Percentiles rank a stretch among this genome's conserved stretches.
Conservation (phyloP, 2,113 vertebrate genomes). For the Mesocricetus auratus region DNA sequence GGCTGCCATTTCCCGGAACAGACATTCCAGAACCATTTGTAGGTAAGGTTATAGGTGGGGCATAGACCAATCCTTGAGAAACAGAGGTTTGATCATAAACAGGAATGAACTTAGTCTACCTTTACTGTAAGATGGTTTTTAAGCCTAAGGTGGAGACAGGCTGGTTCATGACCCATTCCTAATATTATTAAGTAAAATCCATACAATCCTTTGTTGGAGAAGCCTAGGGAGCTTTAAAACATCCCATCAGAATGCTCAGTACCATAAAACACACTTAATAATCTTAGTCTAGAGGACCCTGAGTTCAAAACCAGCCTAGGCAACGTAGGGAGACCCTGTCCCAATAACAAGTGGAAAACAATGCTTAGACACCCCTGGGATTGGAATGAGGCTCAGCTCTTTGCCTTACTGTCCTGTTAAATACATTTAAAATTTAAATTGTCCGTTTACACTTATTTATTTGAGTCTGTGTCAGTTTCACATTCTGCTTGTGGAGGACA, state of each 20-base stretch:
- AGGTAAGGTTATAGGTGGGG: background rate
- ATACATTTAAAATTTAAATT: background rate
- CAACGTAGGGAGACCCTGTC: background rate
- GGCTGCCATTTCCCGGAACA: background rate
- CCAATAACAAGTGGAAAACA: background rate
- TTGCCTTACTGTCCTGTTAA: background rate
- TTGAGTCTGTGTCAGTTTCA: background rate
- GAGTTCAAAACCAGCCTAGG: background rate
- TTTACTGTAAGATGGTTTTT: background rate
- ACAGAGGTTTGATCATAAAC: background rate
- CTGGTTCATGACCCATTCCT: background rate
- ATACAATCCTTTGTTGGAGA: background rate
- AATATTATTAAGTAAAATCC: background rate
- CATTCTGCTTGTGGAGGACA: background rate
- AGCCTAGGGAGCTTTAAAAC: background rate
- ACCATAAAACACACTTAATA: background rate
- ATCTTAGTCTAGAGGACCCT: background rate
- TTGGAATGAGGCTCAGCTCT: background rate
- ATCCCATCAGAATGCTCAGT: background rate
- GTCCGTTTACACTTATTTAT: background rate
- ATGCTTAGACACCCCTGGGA: background rate
- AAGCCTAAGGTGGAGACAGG: background rate
- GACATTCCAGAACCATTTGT: background rate
- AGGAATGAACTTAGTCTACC: background rate
- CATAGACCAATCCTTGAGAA: background rate